phyloP scores from a whole-genome alignment of 2,797 vertebrate genomes.

The Cetoscarus ocellatus region DNA sequence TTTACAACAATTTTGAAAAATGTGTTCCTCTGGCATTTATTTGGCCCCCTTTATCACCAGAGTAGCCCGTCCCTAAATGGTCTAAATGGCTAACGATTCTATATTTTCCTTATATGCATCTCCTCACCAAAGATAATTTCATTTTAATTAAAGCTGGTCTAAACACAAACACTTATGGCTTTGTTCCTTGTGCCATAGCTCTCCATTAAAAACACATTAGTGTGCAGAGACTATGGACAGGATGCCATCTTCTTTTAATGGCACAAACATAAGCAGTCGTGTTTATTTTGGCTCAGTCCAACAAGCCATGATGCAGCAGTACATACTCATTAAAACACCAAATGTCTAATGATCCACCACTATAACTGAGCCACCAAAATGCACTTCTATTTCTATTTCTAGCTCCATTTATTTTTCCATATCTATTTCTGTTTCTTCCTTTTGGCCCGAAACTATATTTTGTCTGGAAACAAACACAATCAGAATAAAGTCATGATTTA shows the following conservation, averaged over 20 bases:
- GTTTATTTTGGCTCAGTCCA: slow-evolving; percentile 2
- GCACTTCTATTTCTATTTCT: no score
- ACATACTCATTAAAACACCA: slow-evolving; percentile 3
- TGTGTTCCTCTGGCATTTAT: no score
- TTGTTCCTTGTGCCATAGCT: neutral
- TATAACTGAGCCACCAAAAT: no score
- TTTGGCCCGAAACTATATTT: no score
- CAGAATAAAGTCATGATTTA: no score
- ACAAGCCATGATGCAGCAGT: neutral
- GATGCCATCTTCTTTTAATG: neutral
- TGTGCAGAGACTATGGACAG: neutral
- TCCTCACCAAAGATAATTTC: neutral
- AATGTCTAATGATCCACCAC: no score
- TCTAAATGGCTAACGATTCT: neutral
- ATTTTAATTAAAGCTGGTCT: neutral
- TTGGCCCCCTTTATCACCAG: no score
- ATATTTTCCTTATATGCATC: slow-evolving; percentile 1
- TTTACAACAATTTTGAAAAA: no score
- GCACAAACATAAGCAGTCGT: neutral
- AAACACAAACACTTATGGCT: neutral
- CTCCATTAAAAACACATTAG: neutral
- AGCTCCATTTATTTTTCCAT: no score
- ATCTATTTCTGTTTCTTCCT: no score
- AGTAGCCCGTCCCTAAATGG: no score
- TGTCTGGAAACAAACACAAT: no score